Evolutionary conservation across 2,113 vertebrate species (phyloP), one percentile per base, ranked within the genome.

Genomic region (Gadus macrocephalus): DNA sequence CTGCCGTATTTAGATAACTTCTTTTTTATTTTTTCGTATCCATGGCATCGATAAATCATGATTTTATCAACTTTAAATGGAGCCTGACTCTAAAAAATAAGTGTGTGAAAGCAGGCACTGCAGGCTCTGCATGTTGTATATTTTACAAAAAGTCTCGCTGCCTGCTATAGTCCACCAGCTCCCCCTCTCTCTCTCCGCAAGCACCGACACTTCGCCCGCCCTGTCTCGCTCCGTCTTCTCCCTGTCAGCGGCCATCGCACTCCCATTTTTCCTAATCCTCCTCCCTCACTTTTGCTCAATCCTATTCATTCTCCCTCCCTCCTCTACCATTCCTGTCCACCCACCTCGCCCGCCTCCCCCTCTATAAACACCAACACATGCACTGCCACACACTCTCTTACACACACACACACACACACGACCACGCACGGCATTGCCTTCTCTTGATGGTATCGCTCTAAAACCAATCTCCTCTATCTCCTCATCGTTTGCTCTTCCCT

Each of bases 141-240:
- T 66, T 25, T 35, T 63, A 42, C 64, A 31, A 60, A 58, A 8
- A 60, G 16, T 9, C 58, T 62, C 61, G 25, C 4, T 14, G 22
- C 15, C 15, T 15, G 25, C 22, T 61, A 28, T 58, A 86, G 87
- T 85, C 66, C 88, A 83, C 75, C 87, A 87, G 86, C 84, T 84
- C 86, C 88, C 86, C 80, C 81, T 86, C 70, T 83, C 81, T 88
- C 78, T 71, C 79, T 74, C 67, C 79, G 68, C 22, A 9, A 31
- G 22, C 59, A 53, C 64, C 69, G 64, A 71, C 68, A 73, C 67
- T 70, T 71, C 31, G 53, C 73, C 68, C 42, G 42, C 42, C 55
- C 76, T 66, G 53, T 53, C 35, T 75, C 71, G 69, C 25, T 49
- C 38, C 12, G 20, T 27, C 55, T 27, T 31, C 58, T 19, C 19